Conservation (phyloP, 1,140 invertebrate genomes). For the Acromyrmex charruanus region DNA sequence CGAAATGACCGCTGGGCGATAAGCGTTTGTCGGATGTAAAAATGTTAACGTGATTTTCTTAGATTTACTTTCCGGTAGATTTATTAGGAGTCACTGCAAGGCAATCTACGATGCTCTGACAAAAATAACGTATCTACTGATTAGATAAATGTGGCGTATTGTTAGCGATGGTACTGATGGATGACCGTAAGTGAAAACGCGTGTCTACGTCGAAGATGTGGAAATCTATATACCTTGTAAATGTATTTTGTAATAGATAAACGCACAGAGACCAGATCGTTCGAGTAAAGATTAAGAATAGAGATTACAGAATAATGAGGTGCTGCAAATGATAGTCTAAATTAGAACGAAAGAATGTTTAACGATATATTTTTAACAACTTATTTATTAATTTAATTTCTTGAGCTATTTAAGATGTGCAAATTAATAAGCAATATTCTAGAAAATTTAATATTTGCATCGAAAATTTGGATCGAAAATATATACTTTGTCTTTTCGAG, state of each 20-base stretch:
- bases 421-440: neutral
- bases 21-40: neutral
- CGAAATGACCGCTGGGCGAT: neutral
- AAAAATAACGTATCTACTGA: conserved; percentile 53
- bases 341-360: neutral
- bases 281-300: neutral
- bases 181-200: conserved; percentile 46
- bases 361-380: neutral
- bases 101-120: conserved; percentile 34
- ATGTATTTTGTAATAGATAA: conserved; percentile 23
- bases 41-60: conserved; percentile 23
- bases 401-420: neutral
- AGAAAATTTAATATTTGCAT: neutral
- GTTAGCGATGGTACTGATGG: conserved; percentile 46
- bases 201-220: neutral
- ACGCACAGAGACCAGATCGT: too few relatives aligned
- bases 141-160: conserved; percentile 59
- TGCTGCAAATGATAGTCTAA: neutral
- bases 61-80: neutral
- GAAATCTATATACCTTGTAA: conserved; percentile 6
- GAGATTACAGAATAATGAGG: neutral
- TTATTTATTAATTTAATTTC: neutral
- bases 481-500: too few relatives aligned
- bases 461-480: neutral
- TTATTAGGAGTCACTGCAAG: neutral